These are phyloP conservation scores for Pampus argenteus DNA, from an alignment of 2,797 vertebrate genomes.

Conservation along the genomic window DNA sequence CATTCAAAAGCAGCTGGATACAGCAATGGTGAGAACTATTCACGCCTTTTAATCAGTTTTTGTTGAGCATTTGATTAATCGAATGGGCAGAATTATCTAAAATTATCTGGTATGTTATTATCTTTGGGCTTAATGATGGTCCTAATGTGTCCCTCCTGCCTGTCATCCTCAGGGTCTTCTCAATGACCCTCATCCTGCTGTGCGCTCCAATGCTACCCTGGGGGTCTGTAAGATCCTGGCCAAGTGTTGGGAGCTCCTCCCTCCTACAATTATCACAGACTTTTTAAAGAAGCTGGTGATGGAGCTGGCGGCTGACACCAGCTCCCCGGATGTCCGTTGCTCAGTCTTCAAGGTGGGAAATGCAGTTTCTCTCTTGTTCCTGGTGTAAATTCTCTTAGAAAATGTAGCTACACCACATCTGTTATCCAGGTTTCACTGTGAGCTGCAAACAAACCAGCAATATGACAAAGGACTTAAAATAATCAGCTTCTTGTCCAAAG, in stretches of 20 bases:
- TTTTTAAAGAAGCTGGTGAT: slow-evolving; percentile 90
- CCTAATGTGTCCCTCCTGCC: neutral
- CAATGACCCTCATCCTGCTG: slow-evolving; percentile 90
- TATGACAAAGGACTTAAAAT: neutral
- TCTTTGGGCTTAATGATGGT: neutral
- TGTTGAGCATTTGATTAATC: neutral
- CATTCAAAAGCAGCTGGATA: slow-evolving; percentile 95
- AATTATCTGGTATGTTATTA: neutral
- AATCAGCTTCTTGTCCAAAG: slow-evolving; percentile 4
- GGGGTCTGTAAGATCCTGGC: slow-evolving; percentile 92
- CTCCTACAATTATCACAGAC: slow-evolving; percentile 88
- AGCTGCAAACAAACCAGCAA: slow-evolving; percentile 1
- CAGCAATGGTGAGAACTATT: slow-evolving; percentile 88
- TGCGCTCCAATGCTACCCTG: slow-evolving; percentile 90
- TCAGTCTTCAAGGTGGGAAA: slow-evolving; percentile 92
- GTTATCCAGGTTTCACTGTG: neutral
- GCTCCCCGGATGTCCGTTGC: slow-evolving; percentile 94
- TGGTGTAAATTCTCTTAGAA: neutral
- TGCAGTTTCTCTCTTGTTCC: neutral
- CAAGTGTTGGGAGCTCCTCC: slow-evolving; percentile 96
- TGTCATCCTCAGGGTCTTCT: slow-evolving; percentile 85
- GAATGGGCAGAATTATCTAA: neutral
- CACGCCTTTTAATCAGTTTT: neutral
- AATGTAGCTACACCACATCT: too few relatives aligned
- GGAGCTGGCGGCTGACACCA: slow-evolving; percentile 87